Evolutionary conservation across 2,797 vertebrate species (phyloP), one percentile per base, ranked within the genome.

Genomic region (Salmo trutta): DNA sequence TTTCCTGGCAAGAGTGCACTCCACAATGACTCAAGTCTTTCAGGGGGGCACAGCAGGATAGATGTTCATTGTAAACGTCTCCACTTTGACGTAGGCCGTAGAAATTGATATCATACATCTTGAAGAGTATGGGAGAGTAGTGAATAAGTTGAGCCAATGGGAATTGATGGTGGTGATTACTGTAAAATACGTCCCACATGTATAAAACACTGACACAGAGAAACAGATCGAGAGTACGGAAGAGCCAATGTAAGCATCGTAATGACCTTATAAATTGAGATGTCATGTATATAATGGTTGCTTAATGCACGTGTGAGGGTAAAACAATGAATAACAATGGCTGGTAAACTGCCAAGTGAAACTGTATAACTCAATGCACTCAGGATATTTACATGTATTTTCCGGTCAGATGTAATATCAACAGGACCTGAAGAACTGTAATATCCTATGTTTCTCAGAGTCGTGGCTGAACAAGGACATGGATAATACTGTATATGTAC

Each of bases 1-100:
- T 53, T 84, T 85, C 81, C 80, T 76, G 79, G 77, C 77, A 85
- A 79, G 71, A 69, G 67, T 65, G 73, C 64, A 78, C 47, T 83
- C 78, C 85, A 21, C 72, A 72, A 27, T 83, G 79, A 82, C 74
- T 86, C 77, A 81, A 1, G 67, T 56, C 47, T 73, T 76, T 15
- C 24, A 47, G 51, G n/a, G 71, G 75, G 54, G 33, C 24, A 71
- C 41, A 54, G 59, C 54, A 54, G 54, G 47, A 27, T 17, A 24
- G 7, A 27, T 71, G 12, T 52, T 71, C 65, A 24, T 3, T 41
- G 4, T 21, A 15, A 19, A 15, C 21, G 15, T 17, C 53, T 19
- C 54, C 4, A 19, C 15, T 4, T 16, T 54, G 53, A 56, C 16
- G 64, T 14, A 10, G 24, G 64, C 21, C 24, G 1, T 15, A 65